Conservation (phyloP, 2,113 vertebrate genomes). For the Australoheros scitulus region DNA sequence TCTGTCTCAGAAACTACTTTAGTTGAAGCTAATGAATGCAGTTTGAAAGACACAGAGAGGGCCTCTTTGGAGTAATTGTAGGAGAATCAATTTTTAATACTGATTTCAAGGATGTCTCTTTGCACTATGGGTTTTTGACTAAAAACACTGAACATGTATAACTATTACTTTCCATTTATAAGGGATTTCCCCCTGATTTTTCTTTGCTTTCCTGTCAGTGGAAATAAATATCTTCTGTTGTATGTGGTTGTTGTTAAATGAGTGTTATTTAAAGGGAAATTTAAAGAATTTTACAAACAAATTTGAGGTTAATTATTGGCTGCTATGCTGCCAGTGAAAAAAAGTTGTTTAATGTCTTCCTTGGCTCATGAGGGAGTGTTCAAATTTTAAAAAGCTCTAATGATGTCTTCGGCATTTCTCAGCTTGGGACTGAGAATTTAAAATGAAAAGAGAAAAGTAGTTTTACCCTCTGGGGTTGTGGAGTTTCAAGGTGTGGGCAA, state of each 20-base stretch:
- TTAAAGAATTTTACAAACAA: not conserved
- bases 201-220: not conserved
- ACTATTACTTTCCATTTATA: not conserved
- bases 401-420: constrained; percentile 1
- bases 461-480: not conserved
- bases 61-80: constrained; percentile 12
- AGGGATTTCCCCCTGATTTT: not conserved
- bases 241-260: not conserved
- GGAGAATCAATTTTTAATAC: constrained; percentile 9
- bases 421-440: not conserved
- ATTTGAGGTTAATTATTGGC: constrained; percentile 1
- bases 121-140: not conserved
- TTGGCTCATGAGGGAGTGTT: not conserved
- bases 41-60: constrained; percentile 36
- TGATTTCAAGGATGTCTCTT: constrained; percentile 4
- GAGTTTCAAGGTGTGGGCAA: constrained; percentile 5
- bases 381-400: constrained; percentile 11
- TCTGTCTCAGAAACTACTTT: constrained; percentile 36
- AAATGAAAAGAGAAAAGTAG: constrained; percentile 7
- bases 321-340: not conserved
- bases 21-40: constrained; percentile 42
- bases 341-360: not conserved
- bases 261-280: not conserved
- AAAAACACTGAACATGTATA: not conserved
- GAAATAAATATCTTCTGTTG: not conserved